Evolutionary conservation across 53 echinoderm and acorn worm species (phyloP).

Genomic region (Pentamera pediparva): DNA sequence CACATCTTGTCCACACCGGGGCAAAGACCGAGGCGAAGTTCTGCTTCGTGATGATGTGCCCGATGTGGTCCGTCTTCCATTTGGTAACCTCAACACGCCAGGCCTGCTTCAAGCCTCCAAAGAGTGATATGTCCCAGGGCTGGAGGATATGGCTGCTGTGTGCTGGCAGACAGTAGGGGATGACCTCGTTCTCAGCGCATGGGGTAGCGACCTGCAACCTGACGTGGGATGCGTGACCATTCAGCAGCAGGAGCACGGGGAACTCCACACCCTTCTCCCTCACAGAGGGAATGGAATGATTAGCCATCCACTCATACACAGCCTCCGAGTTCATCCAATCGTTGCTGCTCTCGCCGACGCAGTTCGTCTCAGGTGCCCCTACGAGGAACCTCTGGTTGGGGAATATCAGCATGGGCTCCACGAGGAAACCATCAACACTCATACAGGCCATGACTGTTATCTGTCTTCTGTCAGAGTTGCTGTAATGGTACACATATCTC

Average conservation of each 20-base stretch:
- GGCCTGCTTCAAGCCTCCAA: too few species aligned
- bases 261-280: not conserved
- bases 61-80: too few species aligned
- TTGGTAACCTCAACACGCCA: too few species aligned
- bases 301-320: not conserved
- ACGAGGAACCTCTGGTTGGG: not conserved
- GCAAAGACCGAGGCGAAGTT: too few species aligned
- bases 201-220: not conserved
- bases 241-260: slow-evolving; percentile 35
- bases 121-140: slow-evolving; percentile 44
- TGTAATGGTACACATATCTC: not conserved
- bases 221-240: slow-evolving; percentile 30
- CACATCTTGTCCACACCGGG: not conserved
- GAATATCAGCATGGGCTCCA: slow-evolving; percentile 9
- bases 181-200: slow-evolving; percentile 24
- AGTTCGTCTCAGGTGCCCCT: slow-evolving; percentile 11
- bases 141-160: slow-evolving; percentile 41
- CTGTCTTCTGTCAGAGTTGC: slow-evolving; percentile 5
- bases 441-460: slow-evolving; percentile 39
- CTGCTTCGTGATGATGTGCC: too few species aligned
- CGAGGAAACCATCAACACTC: not conserved
- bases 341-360: too few species aligned
- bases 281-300: slow-evolving; percentile 25
- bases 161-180: slow-evolving; percentile 41
- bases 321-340: slow-evolving; percentile 34